phyloP scores from a whole-genome alignment of 1,140 invertebrate genomes.

The Drosophila asahinai region DNA sequence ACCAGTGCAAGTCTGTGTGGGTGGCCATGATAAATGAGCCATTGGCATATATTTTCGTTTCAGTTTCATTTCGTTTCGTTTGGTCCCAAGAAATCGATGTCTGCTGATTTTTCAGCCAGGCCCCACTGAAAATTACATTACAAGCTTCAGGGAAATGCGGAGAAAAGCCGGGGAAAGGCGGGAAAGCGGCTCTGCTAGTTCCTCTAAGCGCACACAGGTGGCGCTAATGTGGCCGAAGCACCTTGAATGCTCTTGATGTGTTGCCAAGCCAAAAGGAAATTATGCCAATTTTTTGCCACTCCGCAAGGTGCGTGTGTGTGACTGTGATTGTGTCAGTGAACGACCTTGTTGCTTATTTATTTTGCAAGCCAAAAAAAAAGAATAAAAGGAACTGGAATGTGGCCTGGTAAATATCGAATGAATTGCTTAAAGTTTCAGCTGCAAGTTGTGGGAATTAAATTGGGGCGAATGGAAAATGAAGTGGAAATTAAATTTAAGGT shows the following conservation, averaged over 20 bases:
- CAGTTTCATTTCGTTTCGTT: slow-evolving; percentile 63
- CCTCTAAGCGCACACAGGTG: slow-evolving; percentile 60
- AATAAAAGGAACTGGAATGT: not conserved
- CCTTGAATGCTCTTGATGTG: slow-evolving; percentile 59
- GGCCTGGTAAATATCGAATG: slow-evolving; percentile 5
- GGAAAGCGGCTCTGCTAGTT: slow-evolving; percentile 32
- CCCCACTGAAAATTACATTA: slow-evolving; percentile 59
- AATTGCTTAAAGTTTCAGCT: slow-evolving; percentile 13
- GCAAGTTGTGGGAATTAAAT: not conserved
- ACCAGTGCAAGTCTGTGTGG: not conserved
- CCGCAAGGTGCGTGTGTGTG: slow-evolving; percentile 8
- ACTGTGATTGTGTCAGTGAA: not conserved
- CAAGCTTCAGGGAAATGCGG: slow-evolving; percentile 7
- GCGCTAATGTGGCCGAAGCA: slow-evolving; percentile 50
- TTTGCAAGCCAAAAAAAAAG: not conserved
- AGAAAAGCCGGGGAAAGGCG: not conserved
- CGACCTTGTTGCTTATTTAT: slow-evolving; percentile 48
- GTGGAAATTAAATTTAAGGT: too few species aligned
- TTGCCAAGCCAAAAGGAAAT: slow-evolving; percentile 55
- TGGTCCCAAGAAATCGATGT: slow-evolving; percentile 58
- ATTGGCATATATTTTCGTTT: slow-evolving; percentile 73
- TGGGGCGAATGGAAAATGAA: too few species aligned
- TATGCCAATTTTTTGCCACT: slow-evolving; percentile 61
- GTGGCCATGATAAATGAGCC: slow-evolving; percentile 65
- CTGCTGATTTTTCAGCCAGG: slow-evolving; percentile 59